Conservation (phyloP, 2,797 vertebrate species). For the Hybognathus amarus region DNA sequence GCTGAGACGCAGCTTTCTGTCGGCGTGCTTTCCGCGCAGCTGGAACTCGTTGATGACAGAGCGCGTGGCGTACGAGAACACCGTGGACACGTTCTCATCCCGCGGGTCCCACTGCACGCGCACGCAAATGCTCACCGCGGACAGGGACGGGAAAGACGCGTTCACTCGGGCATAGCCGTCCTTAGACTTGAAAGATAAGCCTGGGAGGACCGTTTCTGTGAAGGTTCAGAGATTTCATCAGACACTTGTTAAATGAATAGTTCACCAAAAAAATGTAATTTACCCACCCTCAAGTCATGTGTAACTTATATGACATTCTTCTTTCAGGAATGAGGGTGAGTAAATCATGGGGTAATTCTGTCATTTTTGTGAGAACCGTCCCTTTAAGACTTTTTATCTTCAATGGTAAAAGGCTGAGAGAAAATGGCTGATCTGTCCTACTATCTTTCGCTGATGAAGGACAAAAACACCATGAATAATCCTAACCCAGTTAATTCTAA, state of each 20-base stretch:
- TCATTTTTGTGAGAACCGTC: too few relatives aligned
- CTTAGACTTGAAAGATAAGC: slow-evolving; percentile 81
- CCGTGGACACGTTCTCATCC: slow-evolving; percentile 76
- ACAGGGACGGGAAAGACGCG: slow-evolving; percentile 74
- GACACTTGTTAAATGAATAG: neutral
- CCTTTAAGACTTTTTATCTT: too few relatives aligned
- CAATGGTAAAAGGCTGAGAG: too few relatives aligned
- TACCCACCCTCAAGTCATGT: too few relatives aligned
- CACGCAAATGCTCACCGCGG: slow-evolving; percentile 81
- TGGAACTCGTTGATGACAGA: slow-evolving; percentile 88
- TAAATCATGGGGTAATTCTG: too few relatives aligned
- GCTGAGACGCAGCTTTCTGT: slow-evolving; percentile 77
- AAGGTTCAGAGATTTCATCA: slow-evolving; percentile 1
- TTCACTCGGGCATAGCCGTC: slow-evolving; percentile 79
- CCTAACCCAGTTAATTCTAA: too few relatives aligned
- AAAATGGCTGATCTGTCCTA: too few relatives aligned
- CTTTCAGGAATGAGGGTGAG: too few relatives aligned
- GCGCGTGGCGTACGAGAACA: slow-evolving; percentile 86
- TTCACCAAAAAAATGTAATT: too few relatives aligned
- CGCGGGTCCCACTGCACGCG: slow-evolving; percentile 84
- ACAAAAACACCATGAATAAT: neutral
- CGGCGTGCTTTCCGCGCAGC: slow-evolving; percentile 76
- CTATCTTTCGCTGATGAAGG: neutral
- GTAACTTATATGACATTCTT: too few relatives aligned
- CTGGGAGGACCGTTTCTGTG: slow-evolving; percentile 67